Base-by-base conservation (phyloP, 35 echinoderm and acorn worm species). In the Amphiura filiformis region DNA sequence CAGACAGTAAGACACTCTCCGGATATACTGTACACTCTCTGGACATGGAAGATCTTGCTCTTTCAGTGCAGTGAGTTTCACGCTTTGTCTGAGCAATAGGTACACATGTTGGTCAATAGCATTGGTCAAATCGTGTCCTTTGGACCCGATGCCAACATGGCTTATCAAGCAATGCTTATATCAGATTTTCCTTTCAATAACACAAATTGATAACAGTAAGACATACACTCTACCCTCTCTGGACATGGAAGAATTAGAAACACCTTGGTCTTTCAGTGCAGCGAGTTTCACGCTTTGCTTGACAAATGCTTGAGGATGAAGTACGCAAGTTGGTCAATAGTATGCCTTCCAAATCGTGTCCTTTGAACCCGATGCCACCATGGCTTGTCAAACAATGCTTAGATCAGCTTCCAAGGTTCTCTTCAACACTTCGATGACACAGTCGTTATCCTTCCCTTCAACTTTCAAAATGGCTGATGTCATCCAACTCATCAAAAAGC, bases 71-170 rank as follows among this genome's bases (percentile, higher is more conserved):
- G 80, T 41, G 31, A 18, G 35, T 32, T 89, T 84, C 78, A 47
- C 7, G n/a, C 77, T 38, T 36, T 88, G n/a, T 78, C 70, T 56
- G 61, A n/a, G n/a, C n/a, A n/a, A n/a, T n/a, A n/a, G n/a, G n/a
- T n/a, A n/a, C n/a, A n/a, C n/a, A 85, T 32, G 81, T 84, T 80
- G 33, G 89, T 89, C 26, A 31, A 37, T 15, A 84, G 76, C 17
- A 38, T 81, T 22, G 61, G 0, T 0, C 23, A 91, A 86, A 39
- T 40, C 75, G 31, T 91, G 90, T 75, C 31, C 20, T 38, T 33
- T 78, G 18, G 86, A 88, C 34, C 86, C 91, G 15, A 57, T 93
- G 33, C 91, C 91, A 36, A 89, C 86, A 49, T 93, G 80, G 86
- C 37, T 93, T 33, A 31, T 93, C 0, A 93, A 91, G 70, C 35